Conservation (phyloP, 1,140 invertebrate species). For the Drosophila kurseongensis region DNA sequence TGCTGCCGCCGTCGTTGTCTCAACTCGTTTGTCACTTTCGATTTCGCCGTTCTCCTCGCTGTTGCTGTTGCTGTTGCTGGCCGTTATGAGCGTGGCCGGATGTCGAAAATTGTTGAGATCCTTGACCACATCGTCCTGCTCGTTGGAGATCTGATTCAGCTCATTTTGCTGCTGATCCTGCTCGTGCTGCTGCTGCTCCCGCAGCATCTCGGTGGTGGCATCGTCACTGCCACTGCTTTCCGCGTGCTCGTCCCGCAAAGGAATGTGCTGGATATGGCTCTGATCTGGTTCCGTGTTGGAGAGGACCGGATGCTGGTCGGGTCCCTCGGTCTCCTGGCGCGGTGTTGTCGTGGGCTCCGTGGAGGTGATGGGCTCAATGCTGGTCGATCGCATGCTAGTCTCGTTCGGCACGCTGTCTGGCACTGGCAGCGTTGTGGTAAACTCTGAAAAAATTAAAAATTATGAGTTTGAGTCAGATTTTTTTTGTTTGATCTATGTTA, state of each 20-base stretch:
- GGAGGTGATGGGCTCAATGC: conserved; percentile 79
- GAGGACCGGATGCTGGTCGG: conserved; percentile 29
- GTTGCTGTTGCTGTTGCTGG: conserved; percentile 78
- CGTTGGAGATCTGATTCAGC: conserved; percentile 75
- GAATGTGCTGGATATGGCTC: conserved; percentile 73
- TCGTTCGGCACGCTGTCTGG: conserved; percentile 21
- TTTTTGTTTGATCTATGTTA: too few species aligned
- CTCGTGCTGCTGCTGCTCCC: conserved; percentile 38
- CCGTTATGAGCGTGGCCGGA: conserved; percentile 80
- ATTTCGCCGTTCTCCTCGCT: conserved; percentile 72
- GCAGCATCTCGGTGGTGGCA: conserved; percentile 58
- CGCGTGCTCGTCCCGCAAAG: conserved; percentile 63
- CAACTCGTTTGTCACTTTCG: conserved; percentile 68
- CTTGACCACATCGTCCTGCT: conserved; percentile 74
- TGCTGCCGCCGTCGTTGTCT: conserved; percentile 34
- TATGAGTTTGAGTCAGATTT: neutral
- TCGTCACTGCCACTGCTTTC: conserved; percentile 48
- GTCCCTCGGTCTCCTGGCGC: conserved; percentile 32
- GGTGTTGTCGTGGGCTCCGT: conserved; percentile 80
- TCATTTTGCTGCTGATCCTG: conserved; percentile 57
- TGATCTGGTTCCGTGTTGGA: conserved; percentile 40
- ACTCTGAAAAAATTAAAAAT: conserved; percentile 28
- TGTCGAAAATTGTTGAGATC: conserved; percentile 83
- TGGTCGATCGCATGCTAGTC: conserved; percentile 64
- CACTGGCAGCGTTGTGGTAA: conserved; percentile 26